phyloP scores from a whole-genome alignment of 2,113 vertebrate species.

The Fregetta grallaria region DNA sequence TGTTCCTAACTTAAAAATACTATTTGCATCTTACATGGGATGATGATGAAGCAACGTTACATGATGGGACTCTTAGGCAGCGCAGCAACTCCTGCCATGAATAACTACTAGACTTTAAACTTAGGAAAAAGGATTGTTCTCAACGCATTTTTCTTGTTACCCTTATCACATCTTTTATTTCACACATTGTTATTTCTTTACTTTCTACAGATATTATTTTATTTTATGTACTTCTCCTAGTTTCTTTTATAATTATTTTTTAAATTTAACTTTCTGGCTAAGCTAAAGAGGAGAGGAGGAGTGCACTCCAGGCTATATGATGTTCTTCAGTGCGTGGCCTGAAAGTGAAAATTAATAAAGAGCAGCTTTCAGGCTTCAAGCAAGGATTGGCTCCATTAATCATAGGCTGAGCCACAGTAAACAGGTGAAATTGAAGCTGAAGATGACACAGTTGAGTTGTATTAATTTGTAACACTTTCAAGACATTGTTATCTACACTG shows the following conservation, averaged over 20 bases:
- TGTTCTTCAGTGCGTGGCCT: not conserved
- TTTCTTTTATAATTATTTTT: not conserved
- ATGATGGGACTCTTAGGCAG: not conserved
- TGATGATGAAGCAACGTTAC: not conserved
- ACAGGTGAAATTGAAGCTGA: not conserved
- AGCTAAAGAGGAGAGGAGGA: not conserved
- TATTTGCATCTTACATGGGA: not conserved
- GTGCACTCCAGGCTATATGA: not conserved
- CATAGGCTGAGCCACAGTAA: not conserved
- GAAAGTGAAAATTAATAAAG: conserved; percentile 9
- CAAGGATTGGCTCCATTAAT: not conserved
- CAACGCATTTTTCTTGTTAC: not conserved
- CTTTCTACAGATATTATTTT: not conserved
- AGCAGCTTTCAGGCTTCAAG: not conserved
- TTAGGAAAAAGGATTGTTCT: not conserved
- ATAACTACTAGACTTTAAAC: not conserved
- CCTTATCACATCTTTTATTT: not conserved
- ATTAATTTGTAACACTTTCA: not conserved
- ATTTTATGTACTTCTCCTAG: not conserved
- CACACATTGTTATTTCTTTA: not conserved
- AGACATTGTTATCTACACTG: not conserved
- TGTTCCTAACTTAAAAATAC: not conserved
- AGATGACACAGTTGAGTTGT: not conserved
- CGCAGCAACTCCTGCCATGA: not conserved
- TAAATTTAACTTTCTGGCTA: not conserved